Conservation (phyloP, 2,888 invertebrate genomes). For the Tigriopus californicus region DNA sequence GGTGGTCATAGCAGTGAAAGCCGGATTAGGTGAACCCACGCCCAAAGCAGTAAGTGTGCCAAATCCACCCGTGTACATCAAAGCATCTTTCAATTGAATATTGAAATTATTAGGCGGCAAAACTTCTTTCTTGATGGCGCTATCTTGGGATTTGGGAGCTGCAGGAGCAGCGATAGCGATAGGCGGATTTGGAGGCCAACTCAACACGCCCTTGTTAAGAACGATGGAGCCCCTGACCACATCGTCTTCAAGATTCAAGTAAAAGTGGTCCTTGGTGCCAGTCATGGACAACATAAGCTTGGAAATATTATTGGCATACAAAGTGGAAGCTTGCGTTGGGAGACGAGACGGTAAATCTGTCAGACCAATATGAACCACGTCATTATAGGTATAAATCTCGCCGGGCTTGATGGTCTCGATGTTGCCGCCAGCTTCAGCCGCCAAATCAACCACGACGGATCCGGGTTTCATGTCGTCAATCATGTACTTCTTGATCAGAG, state of each 20-base stretch:
- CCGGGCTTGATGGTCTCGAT: conserved; percentile 61
- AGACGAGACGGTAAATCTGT: conserved; percentile 66
- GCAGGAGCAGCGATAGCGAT: conserved; percentile 27
- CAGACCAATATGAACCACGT: conserved; percentile 62
- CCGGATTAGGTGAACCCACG: conserved; percentile 55
- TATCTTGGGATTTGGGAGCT: conserved; percentile 27
- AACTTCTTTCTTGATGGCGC: conserved; percentile 28
- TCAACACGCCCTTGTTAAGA: conserved; percentile 59
- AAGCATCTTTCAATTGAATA: not conserved
- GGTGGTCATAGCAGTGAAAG: conserved; percentile 69
- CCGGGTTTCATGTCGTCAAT: conserved; percentile 59
- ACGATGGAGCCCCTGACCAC: conserved; percentile 66
- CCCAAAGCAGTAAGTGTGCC: conserved; percentile 48
- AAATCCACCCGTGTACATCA: conserved; percentile 35
- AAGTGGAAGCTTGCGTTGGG: conserved; percentile 63
- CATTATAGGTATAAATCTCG: conserved; percentile 45
- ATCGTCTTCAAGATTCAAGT: conserved; percentile 63
- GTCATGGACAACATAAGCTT: conserved; percentile 61
- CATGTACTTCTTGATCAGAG: conserved; percentile 52
- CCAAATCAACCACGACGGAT: conserved; percentile 70
- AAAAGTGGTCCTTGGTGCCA: conserved; percentile 52
- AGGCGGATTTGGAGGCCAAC: conserved; percentile 38
- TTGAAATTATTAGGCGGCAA: conserved; percentile 2
- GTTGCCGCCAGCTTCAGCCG: conserved; percentile 73
- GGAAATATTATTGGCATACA: conserved; percentile 78